A percentile compares a stretch with the other conserved stretches of the same genome.
phyloP scores from a whole-genome alignment of 1,140 invertebrate species.

The Phymastichus coffea region DNA sequence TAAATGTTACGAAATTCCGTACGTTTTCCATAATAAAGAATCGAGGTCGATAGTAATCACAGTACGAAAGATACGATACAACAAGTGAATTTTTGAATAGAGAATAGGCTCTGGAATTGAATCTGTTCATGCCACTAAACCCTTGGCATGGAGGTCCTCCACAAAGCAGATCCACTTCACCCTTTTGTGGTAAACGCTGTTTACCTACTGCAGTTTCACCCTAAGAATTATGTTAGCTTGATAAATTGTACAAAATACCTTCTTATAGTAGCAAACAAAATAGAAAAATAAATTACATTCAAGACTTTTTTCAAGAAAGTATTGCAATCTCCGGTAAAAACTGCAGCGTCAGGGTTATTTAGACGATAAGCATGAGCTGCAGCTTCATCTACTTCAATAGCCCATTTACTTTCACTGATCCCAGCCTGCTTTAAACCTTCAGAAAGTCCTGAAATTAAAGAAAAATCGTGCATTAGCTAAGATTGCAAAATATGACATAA shows the following conservation, averaged over 20 bases:
- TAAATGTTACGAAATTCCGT: slow-evolving; percentile 80
- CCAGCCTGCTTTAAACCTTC: slow-evolving; percentile 74
- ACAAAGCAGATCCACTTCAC: slow-evolving; percentile 82
- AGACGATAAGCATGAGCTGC: slow-evolving; percentile 79
- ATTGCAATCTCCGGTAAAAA: slow-evolving; percentile 85
- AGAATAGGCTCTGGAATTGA: slow-evolving; percentile 85
- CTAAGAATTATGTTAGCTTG: slow-evolving; percentile 41
- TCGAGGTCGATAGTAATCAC: slow-evolving; percentile 83
- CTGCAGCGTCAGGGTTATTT: slow-evolving; percentile 73
- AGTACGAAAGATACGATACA: slow-evolving; percentile 81
- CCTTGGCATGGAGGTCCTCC: slow-evolving; percentile 92
- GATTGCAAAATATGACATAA: slow-evolving; percentile 9
- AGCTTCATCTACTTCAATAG: slow-evolving; percentile 76
- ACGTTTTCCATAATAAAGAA: slow-evolving; percentile 89
- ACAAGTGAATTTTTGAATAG: slow-evolving; percentile 87
- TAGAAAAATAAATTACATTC: slow-evolving; percentile 57
- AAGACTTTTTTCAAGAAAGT: slow-evolving; percentile 60
- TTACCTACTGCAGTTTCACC: slow-evolving; percentile 58
- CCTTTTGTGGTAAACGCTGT: slow-evolving; percentile 71
- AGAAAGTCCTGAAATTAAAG: slow-evolving; percentile 59
- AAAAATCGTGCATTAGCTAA: no score
- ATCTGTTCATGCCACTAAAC: slow-evolving; percentile 88
- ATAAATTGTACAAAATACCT: neutral
- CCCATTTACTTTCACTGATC: slow-evolving; percentile 73
- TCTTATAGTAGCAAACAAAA: slow-evolving; percentile 33